These are phyloP conservation scores for Cyphomyrus discorhynchus DNA, from an alignment of 2,113 vertebrate species.

Conservation along the genomic window DNA sequence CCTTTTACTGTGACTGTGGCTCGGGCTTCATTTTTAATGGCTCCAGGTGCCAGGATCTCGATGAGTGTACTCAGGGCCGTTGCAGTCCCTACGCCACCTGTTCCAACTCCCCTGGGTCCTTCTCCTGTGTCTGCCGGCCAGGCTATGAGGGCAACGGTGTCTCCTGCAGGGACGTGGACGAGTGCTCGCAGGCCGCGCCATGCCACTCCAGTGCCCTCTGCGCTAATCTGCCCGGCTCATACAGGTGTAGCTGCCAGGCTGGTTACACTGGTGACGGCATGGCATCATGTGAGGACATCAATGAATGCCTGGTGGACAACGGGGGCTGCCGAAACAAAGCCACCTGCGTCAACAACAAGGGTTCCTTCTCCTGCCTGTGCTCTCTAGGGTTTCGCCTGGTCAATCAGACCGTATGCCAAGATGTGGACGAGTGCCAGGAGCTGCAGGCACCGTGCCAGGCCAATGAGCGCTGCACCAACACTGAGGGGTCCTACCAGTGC, in stretches of 20 bases:
- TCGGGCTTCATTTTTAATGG: constrained; percentile 52
- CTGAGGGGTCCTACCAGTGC: constrained; percentile 59
- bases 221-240: constrained; percentile 57
- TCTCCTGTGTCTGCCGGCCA: constrained; percentile 51
- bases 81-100: constrained; percentile 59
- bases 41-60: constrained; percentile 52
- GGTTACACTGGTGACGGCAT: constrained; percentile 63
- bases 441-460: constrained; percentile 41
- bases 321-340: constrained; percentile 62
- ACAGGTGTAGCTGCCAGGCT: constrained; percentile 57
- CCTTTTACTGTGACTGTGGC: constrained; percentile 64
- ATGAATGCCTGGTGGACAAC: constrained; percentile 62
- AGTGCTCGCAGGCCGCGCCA: constrained; percentile 45
- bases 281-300: constrained; percentile 55
- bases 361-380: constrained; percentile 63
- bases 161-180: constrained; percentile 58
- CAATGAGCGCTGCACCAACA: constrained; percentile 64
- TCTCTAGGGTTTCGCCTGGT: constrained; percentile 50
- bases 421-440: constrained; percentile 62
- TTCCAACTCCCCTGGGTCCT: constrained; percentile 59
- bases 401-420: constrained; percentile 59
- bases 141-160: constrained; percentile 64
- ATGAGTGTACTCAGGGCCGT: constrained; percentile 53
- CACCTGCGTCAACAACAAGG: constrained; percentile 56
- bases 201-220: constrained; percentile 61